Base-by-base conservation (phyloP, 2,888 invertebrate species). In the Synergus laeviventris region DNA sequence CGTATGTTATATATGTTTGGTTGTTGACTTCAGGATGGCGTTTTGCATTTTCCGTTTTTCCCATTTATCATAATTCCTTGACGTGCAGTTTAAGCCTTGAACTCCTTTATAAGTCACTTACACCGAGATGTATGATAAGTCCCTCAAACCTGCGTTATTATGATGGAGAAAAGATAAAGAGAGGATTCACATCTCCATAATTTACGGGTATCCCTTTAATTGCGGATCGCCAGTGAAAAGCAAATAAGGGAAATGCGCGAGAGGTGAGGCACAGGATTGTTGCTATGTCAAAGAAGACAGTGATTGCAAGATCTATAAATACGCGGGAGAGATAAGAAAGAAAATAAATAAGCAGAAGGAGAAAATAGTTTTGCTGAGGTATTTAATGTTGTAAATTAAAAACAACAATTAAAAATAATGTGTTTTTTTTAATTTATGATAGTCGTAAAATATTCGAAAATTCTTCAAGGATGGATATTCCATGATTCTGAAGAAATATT, bases 121-220 rank as follows among this genome's bases (percentile, higher is more conserved):
- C 14, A 49, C 45, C 16, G 45, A 49, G 45, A 49, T 49, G 14
- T 16, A n/a, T 49, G 45, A 49, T 49, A 49, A 49, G 45, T 49
- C 16, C 45, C 45, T 49, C 16, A 16, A n/a, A 49, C 45, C 14
- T 12, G 16, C 45, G 45, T 54, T 36, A 78, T 59, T 61, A 64
- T 61, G 42, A 61, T 18, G 61, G 59, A 38, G 59, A 77, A 59
- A 61, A 62, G 38, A 62, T 59, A 78, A 61, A 49, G 45, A 49
- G 45, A 49, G 77, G 70, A 62, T 64, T 76, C 74, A 75, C 77
- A 78, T 75, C 78, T 80, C 75, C 78, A 81, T 84, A 84, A 82
- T 86, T 86, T 86, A 79, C 82, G 79, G 75, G 81, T 82, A 82
- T 81, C 82, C 86, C 84, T 86, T 86, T 86, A 86, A 86, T 86